A percentile compares a stretch with the other conserved stretches of the same genome.
Conservation (phyloP, 2,113 vertebrate species). For the Numenius arquata region DNA sequence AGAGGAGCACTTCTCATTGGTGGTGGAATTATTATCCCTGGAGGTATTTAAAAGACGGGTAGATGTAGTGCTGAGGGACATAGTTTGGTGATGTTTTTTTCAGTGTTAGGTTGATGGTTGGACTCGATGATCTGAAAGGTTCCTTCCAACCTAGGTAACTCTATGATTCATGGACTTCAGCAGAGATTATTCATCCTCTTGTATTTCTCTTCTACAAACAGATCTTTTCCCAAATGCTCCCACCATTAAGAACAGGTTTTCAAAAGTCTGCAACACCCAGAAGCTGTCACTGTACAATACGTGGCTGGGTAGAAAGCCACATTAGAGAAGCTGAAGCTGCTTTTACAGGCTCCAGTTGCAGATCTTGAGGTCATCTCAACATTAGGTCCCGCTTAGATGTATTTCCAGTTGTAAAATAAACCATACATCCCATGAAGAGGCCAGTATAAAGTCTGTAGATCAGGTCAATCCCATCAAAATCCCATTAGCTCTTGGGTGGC, state of each 20-base stretch:
- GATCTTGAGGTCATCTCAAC: neutral
- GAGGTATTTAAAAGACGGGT: too few relatives aligned
- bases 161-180: neutral
- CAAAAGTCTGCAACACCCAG: neutral
- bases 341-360: neutral
- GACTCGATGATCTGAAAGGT: too few relatives aligned
- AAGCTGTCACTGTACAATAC: neutral
- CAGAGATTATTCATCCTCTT: neutral
- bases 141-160: too few relatives aligned
- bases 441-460: neutral
- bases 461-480: neutral
- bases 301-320: neutral
- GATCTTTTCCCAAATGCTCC: neutral
- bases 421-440: neutral
- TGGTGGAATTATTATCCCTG: too few relatives aligned
- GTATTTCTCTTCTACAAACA: neutral
- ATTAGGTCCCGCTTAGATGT: accelerated
- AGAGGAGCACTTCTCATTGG: neutral
- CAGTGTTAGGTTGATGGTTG: too few relatives aligned
- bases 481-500: neutral
- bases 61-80: too few relatives aligned
- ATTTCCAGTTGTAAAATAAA: neutral
- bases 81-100: too few relatives aligned
- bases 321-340: neutral
- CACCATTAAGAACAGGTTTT: neutral